Evolutionary conservation across 2,888 invertebrate species (phyloP), one percentile per base, ranked within the genome.

Genomic region (Orgyia antiqua): DNA sequence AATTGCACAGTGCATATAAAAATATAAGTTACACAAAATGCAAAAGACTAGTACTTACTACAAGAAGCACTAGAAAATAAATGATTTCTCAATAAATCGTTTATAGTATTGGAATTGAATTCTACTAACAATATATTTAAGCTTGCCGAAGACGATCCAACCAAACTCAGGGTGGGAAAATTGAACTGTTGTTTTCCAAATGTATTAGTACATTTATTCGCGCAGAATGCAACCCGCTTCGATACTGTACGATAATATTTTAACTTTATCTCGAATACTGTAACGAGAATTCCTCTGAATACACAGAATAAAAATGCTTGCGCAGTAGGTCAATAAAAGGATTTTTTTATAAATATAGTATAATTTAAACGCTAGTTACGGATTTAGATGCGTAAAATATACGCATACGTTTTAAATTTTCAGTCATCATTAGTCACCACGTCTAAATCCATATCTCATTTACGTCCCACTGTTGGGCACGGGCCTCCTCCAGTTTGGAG

Each of bases 221-320:
- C 69, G 59, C 66, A 63, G 54, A 67, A 64, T 68, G 68, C 61
- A 60, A 55, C 64, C 59, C 61, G 68, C 59, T 66, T 70, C 77
- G 77, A 82, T 79, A 64, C 66, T 39, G 55, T 46, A 60, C 74
- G 80, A 80, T 83, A 77, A 78, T 83, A 83, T 78, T 79, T 82
- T 78, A 82, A 70, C 78, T 76, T 73, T 80, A 80, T 78, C 78
- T 75, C 62, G 72, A 66, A 70, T 71, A 61, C 60, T 68, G 71
- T 71, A 72, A 74, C 73, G 66, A 69, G 75, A 65, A 68, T 67
- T 62, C 60, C 64, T 56, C 45, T 48, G 47, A 30, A 45, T 42
- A 15, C 42, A 48, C 49, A 70, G 68, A 36, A 37, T 48, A 63
- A 17, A 17, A 21, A 36, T 20, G 3, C 20, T n/a, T 6, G 3